These are phyloP conservation scores for Noctua janthe DNA, from an alignment of 2,888 invertebrate genomes.

Conservation along the genomic window DNA sequence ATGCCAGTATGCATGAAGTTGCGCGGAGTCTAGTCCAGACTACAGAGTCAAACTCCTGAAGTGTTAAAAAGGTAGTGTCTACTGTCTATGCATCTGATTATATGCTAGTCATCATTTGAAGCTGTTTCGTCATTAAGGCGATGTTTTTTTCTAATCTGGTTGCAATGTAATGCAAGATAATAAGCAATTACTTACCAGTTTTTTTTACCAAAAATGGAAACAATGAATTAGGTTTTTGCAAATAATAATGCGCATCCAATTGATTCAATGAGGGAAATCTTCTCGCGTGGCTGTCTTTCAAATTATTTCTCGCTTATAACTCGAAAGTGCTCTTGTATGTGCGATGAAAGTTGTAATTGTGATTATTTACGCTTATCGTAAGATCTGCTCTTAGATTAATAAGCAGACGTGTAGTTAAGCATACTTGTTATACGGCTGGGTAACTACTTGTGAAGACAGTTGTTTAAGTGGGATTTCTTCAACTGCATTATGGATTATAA, in stretches of 20 bases:
- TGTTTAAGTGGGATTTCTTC: slow-evolving; percentile 1
- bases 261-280: slow-evolving; percentile 51
- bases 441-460: not conserved
- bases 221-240: not conserved
- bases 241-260: slow-evolving; percentile 46
- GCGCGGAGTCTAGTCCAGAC: slow-evolving; percentile 9
- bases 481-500: not conserved
- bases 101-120: not conserved
- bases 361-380: slow-evolving; percentile 59
- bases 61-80: too few species aligned
- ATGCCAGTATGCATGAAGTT: slow-evolving; percentile 13
- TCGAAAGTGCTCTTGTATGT: slow-evolving; percentile 52
- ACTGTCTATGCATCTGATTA: not conserved
- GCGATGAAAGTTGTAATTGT: slow-evolving; percentile 60
- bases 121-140: not conserved
- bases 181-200: not conserved
- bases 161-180: not conserved
- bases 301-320: slow-evolving; percentile 49
- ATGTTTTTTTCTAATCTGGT: not conserved
- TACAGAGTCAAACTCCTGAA: not conserved
- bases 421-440: slow-evolving; percentile 19
- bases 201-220: not conserved
- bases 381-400: slow-evolving; percentile 44
- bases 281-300: slow-evolving; percentile 43
- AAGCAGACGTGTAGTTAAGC: slow-evolving; percentile 32